phyloP scores from a whole-genome alignment of 2,113 vertebrate genomes.

The Xiphophorus hellerii region DNA sequence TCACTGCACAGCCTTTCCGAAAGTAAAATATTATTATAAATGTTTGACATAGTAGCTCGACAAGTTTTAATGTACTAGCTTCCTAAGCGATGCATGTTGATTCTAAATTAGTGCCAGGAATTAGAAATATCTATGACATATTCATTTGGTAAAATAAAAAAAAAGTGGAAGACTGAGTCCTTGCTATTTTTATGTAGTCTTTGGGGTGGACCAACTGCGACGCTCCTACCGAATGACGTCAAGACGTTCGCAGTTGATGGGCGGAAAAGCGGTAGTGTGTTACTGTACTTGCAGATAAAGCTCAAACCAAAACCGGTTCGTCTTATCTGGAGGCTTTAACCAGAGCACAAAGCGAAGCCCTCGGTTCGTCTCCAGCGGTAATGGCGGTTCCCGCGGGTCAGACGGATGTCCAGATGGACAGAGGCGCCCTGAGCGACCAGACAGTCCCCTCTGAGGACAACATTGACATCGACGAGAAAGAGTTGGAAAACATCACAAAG shows the following conservation, averaged over 20 bases:
- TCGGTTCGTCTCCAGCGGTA: neutral
- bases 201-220: constrained; percentile 36
- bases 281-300: constrained; percentile 31
- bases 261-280: constrained; percentile 71
- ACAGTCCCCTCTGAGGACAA: constrained; percentile 62
- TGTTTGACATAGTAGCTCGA: no score
- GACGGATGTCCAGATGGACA: constrained; percentile 68
- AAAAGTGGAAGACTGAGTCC: constrained; percentile 42
- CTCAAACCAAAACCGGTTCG: constrained; percentile 44
- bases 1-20: no score
- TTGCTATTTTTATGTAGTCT: constrained; percentile 7
- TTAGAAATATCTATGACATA: no score
- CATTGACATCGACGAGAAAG: constrained; percentile 83
- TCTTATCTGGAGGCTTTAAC: constrained; percentile 4
- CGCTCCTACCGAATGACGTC: constrained; percentile 59
- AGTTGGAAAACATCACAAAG: constrained; percentile 81
- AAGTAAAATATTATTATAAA: no score
- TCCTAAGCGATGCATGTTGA: no score
- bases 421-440: constrained; percentile 65
- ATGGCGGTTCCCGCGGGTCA: constrained; percentile 75
- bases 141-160: neutral
- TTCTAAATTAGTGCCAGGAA: no score
- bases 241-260: constrained; percentile 64
- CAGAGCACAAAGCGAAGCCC: neutral
- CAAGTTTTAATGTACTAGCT: no score